Conservation (phyloP, 1,140 invertebrate species). For the Stenopsyche tienmushanensis region DNA sequence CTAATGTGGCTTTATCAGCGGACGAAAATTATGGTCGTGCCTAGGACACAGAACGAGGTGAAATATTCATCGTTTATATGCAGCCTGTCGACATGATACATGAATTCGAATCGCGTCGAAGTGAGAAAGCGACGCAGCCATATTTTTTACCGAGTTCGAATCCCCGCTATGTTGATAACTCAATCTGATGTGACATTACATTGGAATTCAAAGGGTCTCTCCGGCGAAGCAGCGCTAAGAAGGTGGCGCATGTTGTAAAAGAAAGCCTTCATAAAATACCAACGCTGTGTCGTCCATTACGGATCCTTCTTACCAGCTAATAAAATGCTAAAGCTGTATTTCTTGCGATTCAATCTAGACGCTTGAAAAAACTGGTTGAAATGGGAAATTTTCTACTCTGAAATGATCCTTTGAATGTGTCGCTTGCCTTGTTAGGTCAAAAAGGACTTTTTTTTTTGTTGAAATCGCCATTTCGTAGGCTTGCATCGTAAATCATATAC, state of each 20-base stretch:
- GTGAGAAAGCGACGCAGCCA: neutral
- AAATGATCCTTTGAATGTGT: too few relatives aligned
- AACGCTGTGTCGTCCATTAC: neutral
- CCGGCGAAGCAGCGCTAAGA: neutral
- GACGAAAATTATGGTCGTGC: neutral
- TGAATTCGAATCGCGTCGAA: neutral
- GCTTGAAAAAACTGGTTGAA: too few relatives aligned
- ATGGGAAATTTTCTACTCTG: too few relatives aligned
- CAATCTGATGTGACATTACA: neutral
- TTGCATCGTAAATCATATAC: too few relatives aligned
- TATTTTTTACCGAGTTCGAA: neutral
- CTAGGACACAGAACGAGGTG: neutral
- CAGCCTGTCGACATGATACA: neutral
- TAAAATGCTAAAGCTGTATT: too few relatives aligned
- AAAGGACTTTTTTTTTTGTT: too few relatives aligned
- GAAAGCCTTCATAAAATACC: constrained; percentile 5
- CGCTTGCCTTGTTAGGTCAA: too few relatives aligned
- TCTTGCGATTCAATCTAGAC: too few relatives aligned
- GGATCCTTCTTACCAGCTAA: neutral
- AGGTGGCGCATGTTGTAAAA: neutral
- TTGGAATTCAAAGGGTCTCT: constrained; percentile 4
- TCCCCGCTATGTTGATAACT: neutral
- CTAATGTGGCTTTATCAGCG: neutral
- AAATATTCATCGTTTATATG: neutral
- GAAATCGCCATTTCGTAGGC: too few relatives aligned